Conservation (phyloP, 35 echinoderm and acorn worm species). For the Antedon bifida region DNA sequence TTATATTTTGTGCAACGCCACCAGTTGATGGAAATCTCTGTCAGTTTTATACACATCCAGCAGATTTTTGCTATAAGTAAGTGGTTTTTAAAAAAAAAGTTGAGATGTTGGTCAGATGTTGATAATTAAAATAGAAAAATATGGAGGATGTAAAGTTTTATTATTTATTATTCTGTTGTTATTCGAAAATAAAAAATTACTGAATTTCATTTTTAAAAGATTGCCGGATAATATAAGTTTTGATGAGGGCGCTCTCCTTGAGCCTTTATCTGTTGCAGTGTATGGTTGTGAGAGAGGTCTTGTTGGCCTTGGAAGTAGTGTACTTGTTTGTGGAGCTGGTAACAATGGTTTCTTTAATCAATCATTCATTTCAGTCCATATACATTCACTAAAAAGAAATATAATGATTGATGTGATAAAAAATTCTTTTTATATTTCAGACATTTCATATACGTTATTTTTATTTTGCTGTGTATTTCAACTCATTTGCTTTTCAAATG, state of each 20-base stretch:
- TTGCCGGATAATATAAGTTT: slow-evolving; percentile 58
- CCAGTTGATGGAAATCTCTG: slow-evolving; percentile 66
- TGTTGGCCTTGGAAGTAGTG: slow-evolving; percentile 36
- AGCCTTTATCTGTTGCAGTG: slow-evolving; percentile 63
- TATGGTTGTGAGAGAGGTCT: slow-evolving; percentile 54
- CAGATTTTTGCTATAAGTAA: slow-evolving; percentile 81
- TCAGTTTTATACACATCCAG: slow-evolving; percentile 59
- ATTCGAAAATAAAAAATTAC: not conserved
- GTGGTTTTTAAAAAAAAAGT: not conserved
- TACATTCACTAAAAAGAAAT: no score
- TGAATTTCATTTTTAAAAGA: slow-evolving; percentile 14
- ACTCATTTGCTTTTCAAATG: no score
- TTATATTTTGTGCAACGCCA: slow-evolving; percentile 72
- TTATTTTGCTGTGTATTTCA: no score
- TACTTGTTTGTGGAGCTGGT: slow-evolving; percentile 83
- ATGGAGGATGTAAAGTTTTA: not conserved
- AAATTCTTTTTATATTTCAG: no score
- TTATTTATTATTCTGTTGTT: not conserved
- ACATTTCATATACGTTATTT: no score
- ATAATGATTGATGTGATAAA: no score
- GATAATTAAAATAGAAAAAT: no score
- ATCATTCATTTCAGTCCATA: no score
- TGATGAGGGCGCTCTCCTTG: slow-evolving; percentile 70
- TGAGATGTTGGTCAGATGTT: not conserved
- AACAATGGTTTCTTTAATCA: not conserved